Evolutionary conservation across 2,797 vertebrate species (phyloP), one percentile per base, ranked within the genome.

Genomic region (Falco berigora): DNA sequence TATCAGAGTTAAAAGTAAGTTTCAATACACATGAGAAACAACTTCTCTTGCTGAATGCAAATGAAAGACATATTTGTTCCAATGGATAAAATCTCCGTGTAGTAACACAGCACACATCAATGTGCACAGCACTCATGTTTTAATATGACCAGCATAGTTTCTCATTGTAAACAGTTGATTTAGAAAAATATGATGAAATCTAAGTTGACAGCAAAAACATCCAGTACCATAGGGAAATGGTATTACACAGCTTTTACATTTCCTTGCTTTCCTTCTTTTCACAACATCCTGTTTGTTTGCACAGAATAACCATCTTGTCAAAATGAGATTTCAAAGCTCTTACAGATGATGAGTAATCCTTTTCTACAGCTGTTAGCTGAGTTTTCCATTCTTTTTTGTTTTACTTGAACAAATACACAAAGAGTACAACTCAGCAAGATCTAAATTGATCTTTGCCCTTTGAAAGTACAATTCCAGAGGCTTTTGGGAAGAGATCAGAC

Each of bases 221-320:
- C 56, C 52, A 82, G 63, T 71, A 85, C 79, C 63, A 74, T 6
- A 40, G 86, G 83, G 86, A 96, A 93, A 85, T 59, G 23, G 7
- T 76, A 53, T 82, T 84, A 85, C 61, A 80, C 14, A 71, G 63
- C 44, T 93, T 92, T 87, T 90, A 71, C 80, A 85, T 94, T 93
- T 92, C 67, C 25, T 92, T 1, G 2, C 32, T 82, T 92, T 90
- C 52, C 23, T 63, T 73, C 50, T 89, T 89, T 67, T 87, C 46
- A 38, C 32, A 90, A 61, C n/a, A 32, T 61, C 14, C 10, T 84
- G 53, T 30, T 88, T 80, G 34, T 58, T 94, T 88, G 82, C 52
- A 61, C 52, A 59, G 63, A 75, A 7, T 52, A 68, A 46, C 38
- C 67, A 42, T 77, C 66, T 42, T 38, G 27, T 79, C 63, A 79